phyloP scores from a whole-genome alignment of 2,113 vertebrate species.

The Sebastes fasciatus region DNA sequence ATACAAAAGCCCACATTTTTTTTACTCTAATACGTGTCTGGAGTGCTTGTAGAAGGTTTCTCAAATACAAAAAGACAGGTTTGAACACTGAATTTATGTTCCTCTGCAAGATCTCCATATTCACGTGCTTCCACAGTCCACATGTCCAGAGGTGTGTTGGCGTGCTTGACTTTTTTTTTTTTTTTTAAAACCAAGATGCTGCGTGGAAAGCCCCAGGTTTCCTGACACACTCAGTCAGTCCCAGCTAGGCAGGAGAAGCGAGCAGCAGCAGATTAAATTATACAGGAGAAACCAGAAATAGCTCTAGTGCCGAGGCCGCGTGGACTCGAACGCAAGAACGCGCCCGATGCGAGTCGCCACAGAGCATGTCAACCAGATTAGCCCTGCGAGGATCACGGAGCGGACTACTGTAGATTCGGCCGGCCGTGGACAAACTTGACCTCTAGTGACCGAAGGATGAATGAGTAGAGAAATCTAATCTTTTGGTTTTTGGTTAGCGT shows the following conservation, averaged over 20 bases:
- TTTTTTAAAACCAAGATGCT: constrained; percentile 15
- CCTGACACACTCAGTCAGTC: constrained; percentile 67
- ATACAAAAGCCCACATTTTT: not conserved
- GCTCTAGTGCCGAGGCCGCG: constrained; percentile 61
- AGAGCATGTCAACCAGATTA: constrained; percentile 67
- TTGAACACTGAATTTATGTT: not conserved
- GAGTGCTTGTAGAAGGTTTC: not conserved
- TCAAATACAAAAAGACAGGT: not conserved
- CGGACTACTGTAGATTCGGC: constrained; percentile 6
- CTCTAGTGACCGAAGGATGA: constrained; percentile 7
- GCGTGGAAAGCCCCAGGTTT: constrained; percentile 54
- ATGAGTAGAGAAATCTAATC: not conserved
- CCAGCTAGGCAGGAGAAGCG: constrained; percentile 67
- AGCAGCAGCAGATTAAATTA: constrained; percentile 83
- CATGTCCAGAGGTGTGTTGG: constrained; percentile 15
- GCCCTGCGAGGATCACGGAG: constrained; percentile 42
- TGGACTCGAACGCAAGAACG: constrained; percentile 68
- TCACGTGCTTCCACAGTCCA: not conserved
- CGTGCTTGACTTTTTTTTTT: constrained; percentile 23
- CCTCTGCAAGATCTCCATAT: not conserved
- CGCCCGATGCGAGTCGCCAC: constrained; percentile 58
- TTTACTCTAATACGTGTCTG: not conserved
- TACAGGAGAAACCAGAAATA: constrained; percentile 85
- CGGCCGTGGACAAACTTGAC: constrained; percentile 6
- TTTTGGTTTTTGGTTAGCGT: not conserved